These are phyloP conservation scores for Lipotes vexillifer DNA, from an alignment of 2,113 vertebrate species.

Conservation along the genomic window DNA sequence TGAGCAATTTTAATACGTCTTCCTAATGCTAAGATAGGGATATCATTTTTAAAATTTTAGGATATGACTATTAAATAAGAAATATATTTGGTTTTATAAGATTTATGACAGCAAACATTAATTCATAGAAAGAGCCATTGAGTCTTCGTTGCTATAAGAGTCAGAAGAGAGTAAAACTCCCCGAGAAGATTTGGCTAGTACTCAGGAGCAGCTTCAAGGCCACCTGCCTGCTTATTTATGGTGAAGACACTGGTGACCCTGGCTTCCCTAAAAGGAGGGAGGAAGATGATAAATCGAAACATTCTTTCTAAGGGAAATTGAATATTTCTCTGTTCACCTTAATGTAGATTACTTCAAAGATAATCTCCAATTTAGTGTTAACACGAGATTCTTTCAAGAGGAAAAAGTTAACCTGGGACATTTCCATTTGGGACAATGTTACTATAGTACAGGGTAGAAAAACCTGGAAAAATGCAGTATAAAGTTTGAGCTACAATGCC, in stretches of 20 bases:
- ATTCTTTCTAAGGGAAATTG: not conserved
- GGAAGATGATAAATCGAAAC: not conserved
- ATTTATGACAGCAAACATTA: not conserved
- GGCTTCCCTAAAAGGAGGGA: not conserved
- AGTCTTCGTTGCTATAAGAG: not conserved
- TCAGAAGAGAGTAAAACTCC: not conserved
- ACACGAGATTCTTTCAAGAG: slow-evolving; percentile 55
- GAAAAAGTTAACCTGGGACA: slow-evolving; percentile 48
- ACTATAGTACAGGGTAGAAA: not conserved
- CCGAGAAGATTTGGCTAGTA: not conserved
- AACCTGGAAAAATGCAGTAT: not conserved
- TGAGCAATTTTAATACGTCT: not conserved
- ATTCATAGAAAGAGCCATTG: not conserved
- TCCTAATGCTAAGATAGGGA: not conserved
- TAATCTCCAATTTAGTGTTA: slow-evolving; percentile 64
- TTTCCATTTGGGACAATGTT: not conserved
- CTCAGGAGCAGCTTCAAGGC: slow-evolving; percentile 35
- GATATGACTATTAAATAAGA: not conserved
- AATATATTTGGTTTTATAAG: not conserved
- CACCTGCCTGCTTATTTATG: slow-evolving; percentile 3
- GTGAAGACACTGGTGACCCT: slow-evolving; percentile 51
- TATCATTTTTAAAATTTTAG: not conserved
- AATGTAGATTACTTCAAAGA: slow-evolving; percentile 55
- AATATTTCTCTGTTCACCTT: slow-evolving; percentile 23
- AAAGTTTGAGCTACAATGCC: not conserved